Percentiles rank a stretch among this genome's conserved stretches.
phyloP scores from a whole-genome alignment of 2,797 vertebrate genomes.

The Gymnopithys bicolor region DNA sequence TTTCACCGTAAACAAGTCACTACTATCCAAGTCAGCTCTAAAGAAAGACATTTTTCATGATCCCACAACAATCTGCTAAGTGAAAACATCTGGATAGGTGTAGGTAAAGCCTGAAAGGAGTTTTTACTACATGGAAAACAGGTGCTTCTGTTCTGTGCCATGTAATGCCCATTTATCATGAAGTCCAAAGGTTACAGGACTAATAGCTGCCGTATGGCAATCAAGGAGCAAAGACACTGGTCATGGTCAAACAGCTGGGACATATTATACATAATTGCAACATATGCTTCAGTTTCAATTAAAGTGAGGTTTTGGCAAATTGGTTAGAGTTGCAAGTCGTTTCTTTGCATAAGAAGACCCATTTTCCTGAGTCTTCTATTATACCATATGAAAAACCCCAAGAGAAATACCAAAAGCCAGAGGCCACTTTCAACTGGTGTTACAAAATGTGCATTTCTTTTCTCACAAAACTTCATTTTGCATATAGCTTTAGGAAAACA shows the following conservation, averaged over 20 bases:
- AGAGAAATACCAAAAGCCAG: constrained; percentile 76
- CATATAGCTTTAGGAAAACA: constrained; percentile 34
- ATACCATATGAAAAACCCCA: constrained; percentile 79
- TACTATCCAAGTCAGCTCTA: constrained; percentile 85
- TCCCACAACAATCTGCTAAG: constrained; percentile 90
- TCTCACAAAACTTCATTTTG: constrained; percentile 77
- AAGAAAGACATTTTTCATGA: constrained; percentile 94
- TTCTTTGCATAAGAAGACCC: constrained; percentile 84
- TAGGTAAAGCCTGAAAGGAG: constrained; percentile 86
- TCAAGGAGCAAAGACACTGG: constrained; percentile 82
- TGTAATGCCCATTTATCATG: constrained; percentile 93
- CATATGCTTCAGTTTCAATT: constrained; percentile 97
- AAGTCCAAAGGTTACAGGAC: constrained; percentile 95
- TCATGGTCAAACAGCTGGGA: constrained; percentile 90
- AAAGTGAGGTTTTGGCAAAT: constrained; percentile 94
- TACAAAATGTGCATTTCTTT: constrained; percentile 81
- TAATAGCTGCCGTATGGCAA: constrained; percentile 95
- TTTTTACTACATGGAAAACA: constrained; percentile 94
- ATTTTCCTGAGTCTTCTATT: constrained; percentile 87
- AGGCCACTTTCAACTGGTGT: constrained; percentile 72
- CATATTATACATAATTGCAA: constrained; percentile 93
- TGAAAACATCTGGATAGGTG: constrained; percentile 89
- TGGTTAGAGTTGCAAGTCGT: too few relatives aligned
- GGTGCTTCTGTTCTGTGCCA: constrained; percentile 90
- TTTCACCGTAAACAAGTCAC: constrained; percentile 85